Conservation (phyloP, 2,888 invertebrate species). For the Chalcis sispes region DNA sequence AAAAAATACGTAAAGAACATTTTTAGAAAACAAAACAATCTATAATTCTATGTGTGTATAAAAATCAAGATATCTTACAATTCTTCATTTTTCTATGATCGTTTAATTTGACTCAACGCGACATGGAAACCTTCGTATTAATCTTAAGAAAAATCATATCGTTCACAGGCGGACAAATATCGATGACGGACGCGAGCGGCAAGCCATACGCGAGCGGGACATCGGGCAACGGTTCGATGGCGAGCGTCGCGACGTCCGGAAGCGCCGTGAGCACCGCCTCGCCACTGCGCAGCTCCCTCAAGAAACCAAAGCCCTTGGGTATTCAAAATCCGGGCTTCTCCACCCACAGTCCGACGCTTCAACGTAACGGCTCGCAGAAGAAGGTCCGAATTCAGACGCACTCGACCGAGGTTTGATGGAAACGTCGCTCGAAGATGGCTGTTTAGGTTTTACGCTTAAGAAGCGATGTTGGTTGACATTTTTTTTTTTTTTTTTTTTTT, state of each 20-base stretch:
- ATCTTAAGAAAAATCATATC: no score
- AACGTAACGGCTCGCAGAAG: constrained; percentile 91
- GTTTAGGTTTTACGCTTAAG: no score
- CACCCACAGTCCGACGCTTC: constrained; percentile 88
- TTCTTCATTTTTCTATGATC: no score
- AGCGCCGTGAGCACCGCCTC: constrained; percentile 78
- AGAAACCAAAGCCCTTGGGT: constrained; percentile 88
- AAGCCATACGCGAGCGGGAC: constrained; percentile 84
- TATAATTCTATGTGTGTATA: no score
- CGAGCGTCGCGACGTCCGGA: constrained; percentile 74
- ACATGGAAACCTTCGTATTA: no score
- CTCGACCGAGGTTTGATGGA: constrained; percentile 88
- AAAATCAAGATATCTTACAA: no score
- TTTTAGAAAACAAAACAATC: no score
- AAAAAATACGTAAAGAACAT: no score
- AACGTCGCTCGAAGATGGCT: not conserved
- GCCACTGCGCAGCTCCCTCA: constrained; percentile 88
- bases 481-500: no score
- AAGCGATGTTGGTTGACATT: no score
- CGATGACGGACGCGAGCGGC: constrained; percentile 92
- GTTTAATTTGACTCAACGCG: no score
- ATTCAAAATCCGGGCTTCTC: constrained; percentile 92
- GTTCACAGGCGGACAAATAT: constrained; percentile 80
- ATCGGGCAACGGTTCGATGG: constrained; percentile 78
- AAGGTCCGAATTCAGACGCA: constrained; percentile 95